A percentile compares a stretch with the other conserved stretches of the same genome.
phyloP scores from a whole-genome alignment of 2,113 vertebrate species.

The Promerops cafer region DNA sequence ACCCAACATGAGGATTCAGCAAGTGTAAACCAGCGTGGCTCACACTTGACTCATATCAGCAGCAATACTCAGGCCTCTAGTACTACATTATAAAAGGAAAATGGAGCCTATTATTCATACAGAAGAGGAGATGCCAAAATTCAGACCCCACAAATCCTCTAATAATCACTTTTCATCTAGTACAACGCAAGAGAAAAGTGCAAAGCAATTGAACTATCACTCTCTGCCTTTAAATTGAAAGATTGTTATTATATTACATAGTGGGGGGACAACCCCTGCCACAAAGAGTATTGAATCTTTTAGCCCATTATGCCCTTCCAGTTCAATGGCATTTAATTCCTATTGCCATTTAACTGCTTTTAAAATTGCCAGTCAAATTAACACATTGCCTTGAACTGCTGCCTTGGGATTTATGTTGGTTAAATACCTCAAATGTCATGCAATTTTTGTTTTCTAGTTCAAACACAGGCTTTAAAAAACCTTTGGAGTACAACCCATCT shows the following conservation, averaged over 20 bases:
- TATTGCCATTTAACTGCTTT: constrained; percentile 33
- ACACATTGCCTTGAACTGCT: not conserved
- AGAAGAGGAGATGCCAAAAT: not conserved
- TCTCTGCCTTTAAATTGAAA: not conserved
- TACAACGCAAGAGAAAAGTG: not conserved
- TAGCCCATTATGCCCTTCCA: not conserved
- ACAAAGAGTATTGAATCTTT: constrained; percentile 12
- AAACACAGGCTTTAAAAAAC: not conserved
- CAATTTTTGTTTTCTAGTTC: constrained; percentile 27
- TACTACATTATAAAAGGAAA: not conserved
- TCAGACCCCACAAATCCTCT: not conserved
- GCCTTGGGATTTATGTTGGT: constrained; percentile 1
- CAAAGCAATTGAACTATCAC: not conserved
- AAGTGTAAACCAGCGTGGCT: not conserved
- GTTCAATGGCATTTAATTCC: not conserved
- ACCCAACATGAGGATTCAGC: not conserved
- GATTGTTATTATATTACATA: not conserved
- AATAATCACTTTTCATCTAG: not conserved
- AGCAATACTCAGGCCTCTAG: not conserved
- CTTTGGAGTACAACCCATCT: not conserved
- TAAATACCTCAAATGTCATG: constrained; percentile 26
- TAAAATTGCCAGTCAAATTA: constrained; percentile 43
- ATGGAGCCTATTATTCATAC: not conserved
- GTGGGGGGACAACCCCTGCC: not conserved
- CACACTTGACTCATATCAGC: not conserved